Evolutionary conservation across 2,797 vertebrate genomes (phyloP).

Genomic region (Spinus pinus): DNA sequence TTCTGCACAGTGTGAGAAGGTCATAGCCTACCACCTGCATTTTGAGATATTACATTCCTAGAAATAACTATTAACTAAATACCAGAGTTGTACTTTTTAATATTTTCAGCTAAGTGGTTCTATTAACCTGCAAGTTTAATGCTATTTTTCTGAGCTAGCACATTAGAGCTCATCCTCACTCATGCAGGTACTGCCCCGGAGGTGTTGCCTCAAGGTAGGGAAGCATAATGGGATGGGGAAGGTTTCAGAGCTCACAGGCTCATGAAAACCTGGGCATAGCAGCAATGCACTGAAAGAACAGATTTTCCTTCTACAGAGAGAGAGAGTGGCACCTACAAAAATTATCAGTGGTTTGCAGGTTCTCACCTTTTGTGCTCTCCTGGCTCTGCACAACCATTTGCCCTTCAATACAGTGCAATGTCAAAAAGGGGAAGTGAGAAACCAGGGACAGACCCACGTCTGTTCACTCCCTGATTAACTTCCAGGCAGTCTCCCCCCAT

Average conservation of each 20-base stretch:
- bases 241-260: neutral
- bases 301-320: neutral
- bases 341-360: neutral
- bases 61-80: neutral
- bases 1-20: neutral
- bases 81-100: neutral
- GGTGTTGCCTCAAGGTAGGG: neutral
- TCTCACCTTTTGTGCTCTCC: neutral
- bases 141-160: neutral
- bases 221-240: neutral
- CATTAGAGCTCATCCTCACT: neutral
- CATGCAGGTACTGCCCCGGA: neutral
- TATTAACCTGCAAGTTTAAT: neutral
- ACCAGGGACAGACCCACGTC: neutral
- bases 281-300: neutral
- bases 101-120: neutral
- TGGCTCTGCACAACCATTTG: neutral
- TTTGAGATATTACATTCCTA: neutral
- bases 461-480: constrained; percentile 39
- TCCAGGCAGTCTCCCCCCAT: neutral
- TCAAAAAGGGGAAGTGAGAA: neutral
- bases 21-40: neutral
- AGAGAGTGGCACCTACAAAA: neutral
- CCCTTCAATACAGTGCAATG: neutral
- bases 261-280: neutral